Evolutionary conservation across 2,113 vertebrate species (phyloP), one percentile per base, ranked within the genome.

Genomic region (Anguilla rostrata): DNA sequence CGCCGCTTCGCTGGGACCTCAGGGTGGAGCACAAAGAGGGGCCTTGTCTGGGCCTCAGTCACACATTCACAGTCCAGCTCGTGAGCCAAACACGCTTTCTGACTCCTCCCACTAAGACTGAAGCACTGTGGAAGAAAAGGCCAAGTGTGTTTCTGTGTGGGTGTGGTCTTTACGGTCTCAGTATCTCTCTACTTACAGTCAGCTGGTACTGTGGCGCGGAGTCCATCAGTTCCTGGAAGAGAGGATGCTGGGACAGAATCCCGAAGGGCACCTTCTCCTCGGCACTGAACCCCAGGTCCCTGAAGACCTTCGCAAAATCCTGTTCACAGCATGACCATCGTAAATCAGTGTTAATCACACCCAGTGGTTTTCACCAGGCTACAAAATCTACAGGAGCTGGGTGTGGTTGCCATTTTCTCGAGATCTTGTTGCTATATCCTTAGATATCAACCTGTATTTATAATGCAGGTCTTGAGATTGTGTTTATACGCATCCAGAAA

Each of bases 211-310:
- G 93, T 49, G 91, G 88, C 39, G 93, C 95, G 0, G 5, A 94
- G 11, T 94, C 94, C 87, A 98, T 95, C 87, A 97, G 91, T 41
- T 92, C 89, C 89, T 97, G 94, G 87, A 96, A 92, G 53, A 94
- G 94, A 85, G 95, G 95, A 90, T 98, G 97, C 84, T 95, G 94
- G 89, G 96, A 92, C 86, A 99, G 94, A 57, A 94, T 12, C 18
- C 92, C 90, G 92, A 97, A 91, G 49, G 95, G 92, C 85, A 97
- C 66, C 11, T 92, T 87, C 29, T 94, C 93, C 80, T 95, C 89
- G 18, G 91, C 87, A 40, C 92, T 89, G 85, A 88, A 92, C 80
- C 93, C 95, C 86, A 98, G 89, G 15, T 97, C 97, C 81, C 88
- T 86, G 88, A 95, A 98, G 57, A 97, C 39, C 40, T 93, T 93